Evolutionary conservation across 2,113 vertebrate species (phyloP), one percentile per base, ranked within the genome.

Genomic region (Tor tambroides): DNA sequence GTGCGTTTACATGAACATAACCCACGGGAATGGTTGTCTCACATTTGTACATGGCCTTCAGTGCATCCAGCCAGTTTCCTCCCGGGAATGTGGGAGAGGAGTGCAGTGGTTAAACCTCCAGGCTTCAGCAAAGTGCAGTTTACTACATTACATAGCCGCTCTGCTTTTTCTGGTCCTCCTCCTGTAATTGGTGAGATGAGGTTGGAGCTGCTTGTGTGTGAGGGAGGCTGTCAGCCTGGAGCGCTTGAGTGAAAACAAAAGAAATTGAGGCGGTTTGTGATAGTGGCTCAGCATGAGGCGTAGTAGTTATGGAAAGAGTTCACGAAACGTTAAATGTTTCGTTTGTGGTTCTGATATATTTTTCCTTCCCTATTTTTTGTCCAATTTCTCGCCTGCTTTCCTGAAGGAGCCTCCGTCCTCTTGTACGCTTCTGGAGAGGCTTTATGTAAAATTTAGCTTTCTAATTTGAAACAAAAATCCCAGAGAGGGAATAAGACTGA

Each of bases 131-230:
- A 87, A 86, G 88, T 82, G 54, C 86, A 88, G 82, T 85, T 74
- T 85, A 80, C 74, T 88, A 82, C 87, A 89, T 89, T 89, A 86
- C 85, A 85, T 89, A 63, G 51, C 86, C 89, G 78, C 83, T 85
- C 26, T 72, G 90, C 89, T 91, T 90, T 59, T 32, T 51, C 79
- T 75, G 71, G 67, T 87, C 82, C 79, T 86, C 86, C 75, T 76
- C 67, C 86, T 93, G 83, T 94, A 94, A 92, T 94, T 93, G 91
- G 91, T 86, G 85, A 92, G 89, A 90, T 89, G 90, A 79, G 67
- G 87, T 77, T 91, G 86, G 87, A 90, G 88, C 86, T 90, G 91
- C 92, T 92, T 91, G 77, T 89, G 84, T 86, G 87, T 78, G 85
- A 85, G 83, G 15, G 26, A 85, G 87, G 72, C 88, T 89, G 91